A percentile compares a stretch with the other conserved stretches of the same genome.
phyloP scores from a whole-genome alignment of 2,113 vertebrate genomes.

The Ailurus styani region DNA sequence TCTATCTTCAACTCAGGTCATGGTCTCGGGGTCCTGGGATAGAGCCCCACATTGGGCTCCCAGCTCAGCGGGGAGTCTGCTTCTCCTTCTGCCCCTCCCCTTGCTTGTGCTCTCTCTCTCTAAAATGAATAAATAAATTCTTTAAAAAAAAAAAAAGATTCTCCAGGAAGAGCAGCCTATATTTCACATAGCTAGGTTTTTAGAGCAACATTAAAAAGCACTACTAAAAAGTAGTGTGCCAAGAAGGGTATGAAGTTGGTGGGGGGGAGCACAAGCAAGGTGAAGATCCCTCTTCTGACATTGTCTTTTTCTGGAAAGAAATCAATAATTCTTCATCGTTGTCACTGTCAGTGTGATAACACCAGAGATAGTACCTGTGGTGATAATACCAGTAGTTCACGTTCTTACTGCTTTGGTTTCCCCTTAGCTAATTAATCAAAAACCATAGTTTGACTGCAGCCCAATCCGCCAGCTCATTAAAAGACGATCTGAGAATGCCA shows the following conservation, averaged over 20 bases:
- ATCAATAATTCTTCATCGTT: neutral
- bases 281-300: neutral
- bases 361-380: too few relatives aligned
- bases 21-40: too few relatives aligned
- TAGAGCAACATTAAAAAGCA: neutral
- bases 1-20: too few relatives aligned
- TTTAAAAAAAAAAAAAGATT: too few relatives aligned
- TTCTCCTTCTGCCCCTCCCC: too few relatives aligned
- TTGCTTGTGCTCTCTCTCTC: too few relatives aligned
- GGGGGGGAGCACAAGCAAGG: neutral
- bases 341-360: neutral
- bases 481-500: neutral
- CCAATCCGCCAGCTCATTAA: neutral
- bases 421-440: conserved; percentile 8
- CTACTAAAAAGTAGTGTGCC: neutral
- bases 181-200: neutral
- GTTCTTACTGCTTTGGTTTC: neutral
- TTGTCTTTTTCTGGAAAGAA: neutral
- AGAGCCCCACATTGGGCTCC: too few relatives aligned
- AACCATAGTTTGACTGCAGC: neutral
- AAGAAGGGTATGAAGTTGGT: neutral
- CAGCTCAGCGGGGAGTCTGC: too few relatives aligned
- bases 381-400: neutral
- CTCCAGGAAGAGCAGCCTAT: neutral
- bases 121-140: too few relatives aligned